Percentiles rank a stretch among this genome's conserved stretches.
Conservation (phyloP, 2,797 vertebrate species). For the Psittacula echo region DNA sequence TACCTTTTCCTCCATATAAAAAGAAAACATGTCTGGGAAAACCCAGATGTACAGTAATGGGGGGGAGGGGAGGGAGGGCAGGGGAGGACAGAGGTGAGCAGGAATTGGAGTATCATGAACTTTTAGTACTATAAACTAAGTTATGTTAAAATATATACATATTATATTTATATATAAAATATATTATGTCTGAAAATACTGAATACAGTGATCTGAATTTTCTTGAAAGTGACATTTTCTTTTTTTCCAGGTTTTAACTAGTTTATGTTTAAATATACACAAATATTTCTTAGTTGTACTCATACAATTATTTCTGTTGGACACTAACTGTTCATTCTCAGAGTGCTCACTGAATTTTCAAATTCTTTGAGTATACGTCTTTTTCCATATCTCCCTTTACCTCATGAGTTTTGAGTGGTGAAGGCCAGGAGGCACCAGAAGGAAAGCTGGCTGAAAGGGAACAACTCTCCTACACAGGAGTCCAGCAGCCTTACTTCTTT, state of each 20-base stretch:
- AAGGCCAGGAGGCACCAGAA: background rate
- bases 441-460: background rate
- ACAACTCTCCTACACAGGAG: fast-evolving
- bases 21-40: background rate
- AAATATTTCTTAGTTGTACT: background rate
- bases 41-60: background rate
- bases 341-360: background rate
- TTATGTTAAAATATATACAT: background rate
- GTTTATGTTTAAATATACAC: background rate
- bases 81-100: background rate
- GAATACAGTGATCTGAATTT: background rate
- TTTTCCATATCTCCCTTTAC: background rate
- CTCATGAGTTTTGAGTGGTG: background rate
- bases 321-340: background rate
- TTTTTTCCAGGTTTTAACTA: background rate
- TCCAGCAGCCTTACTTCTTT: fast-evolving
- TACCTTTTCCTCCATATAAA: background rate
- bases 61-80: too few species aligned
- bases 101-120: background rate
- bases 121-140: background rate
- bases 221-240: background rate
- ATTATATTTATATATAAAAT: background rate
- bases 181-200: background rate
- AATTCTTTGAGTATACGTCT: fast-evolving
- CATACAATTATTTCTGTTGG: background rate